Evolutionary conservation across 1,140 invertebrate genomes (phyloP).

Genomic region (Drosophila mojavensis): DNA sequence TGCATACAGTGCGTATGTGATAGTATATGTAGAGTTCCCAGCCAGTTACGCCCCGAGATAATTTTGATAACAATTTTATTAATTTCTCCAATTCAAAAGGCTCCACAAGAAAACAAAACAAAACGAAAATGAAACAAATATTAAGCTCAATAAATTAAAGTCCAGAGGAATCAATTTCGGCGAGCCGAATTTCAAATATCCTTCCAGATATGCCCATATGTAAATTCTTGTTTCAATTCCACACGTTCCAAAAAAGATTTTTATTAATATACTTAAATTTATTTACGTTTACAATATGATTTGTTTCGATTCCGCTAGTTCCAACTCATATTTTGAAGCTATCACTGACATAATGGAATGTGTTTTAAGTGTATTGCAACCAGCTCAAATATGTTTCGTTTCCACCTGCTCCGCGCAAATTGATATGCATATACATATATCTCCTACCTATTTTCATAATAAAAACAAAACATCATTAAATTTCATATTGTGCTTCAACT

Average conservation of each 20-base stretch:
- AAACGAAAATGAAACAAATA: conserved; percentile 16
- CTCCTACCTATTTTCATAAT: too few relatives aligned
- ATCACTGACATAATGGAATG: not conserved
- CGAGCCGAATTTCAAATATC: not conserved
- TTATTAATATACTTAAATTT: too few relatives aligned
- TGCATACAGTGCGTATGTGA: conserved; percentile 1
- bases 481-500: not conserved
- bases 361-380: too few relatives aligned
- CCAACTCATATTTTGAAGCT: not conserved
- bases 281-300: not conserved
- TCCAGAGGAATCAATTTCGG: not conserved
- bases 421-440: too few relatives aligned
- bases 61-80: conserved; percentile 13
- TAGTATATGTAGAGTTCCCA: conserved; percentile 1
- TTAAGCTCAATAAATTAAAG: conserved; percentile 41
- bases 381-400: not conserved
- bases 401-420: not conserved
- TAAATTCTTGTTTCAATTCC: not conserved
- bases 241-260: too few relatives aligned
- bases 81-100: conserved; percentile 1
- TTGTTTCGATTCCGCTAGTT: not conserved
- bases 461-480: too few relatives aligned
- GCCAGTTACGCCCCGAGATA: conserved; percentile 15
- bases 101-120: not conserved
- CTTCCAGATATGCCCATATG: not conserved